A percentile compares a stretch with the other conserved stretches of the same genome.
phyloP scores from a whole-genome alignment of 2,797 vertebrate species.

The Lacerta bilineata region DNA sequence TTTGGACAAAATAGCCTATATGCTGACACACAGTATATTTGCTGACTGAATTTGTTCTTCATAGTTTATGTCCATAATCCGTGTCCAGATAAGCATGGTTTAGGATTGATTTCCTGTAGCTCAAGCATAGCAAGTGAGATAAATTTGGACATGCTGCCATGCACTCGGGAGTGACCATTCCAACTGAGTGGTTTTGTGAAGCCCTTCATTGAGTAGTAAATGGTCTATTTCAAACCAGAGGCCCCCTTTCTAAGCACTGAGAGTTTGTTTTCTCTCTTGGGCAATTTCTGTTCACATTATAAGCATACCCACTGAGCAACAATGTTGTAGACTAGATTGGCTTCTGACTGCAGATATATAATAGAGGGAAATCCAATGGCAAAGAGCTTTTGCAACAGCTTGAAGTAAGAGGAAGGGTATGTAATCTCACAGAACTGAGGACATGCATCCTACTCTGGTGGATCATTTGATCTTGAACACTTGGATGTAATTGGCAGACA shows the following conservation, averaged over 20 bases:
- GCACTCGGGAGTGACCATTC: constrained; percentile 10
- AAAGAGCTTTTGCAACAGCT: constrained; percentile 31
- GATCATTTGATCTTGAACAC: background rate
- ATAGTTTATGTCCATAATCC: constrained; percentile 41
- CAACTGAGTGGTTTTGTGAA: constrained; percentile 41
- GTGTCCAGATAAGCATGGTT: constrained; percentile 2
- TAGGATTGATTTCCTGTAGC: constrained; percentile 49
- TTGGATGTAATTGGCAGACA: constrained; percentile 1
- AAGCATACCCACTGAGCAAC: constrained; percentile 19
- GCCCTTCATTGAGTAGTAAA: constrained; percentile 28
- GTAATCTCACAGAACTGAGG: constrained; percentile 21
- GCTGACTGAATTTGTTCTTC: constrained; percentile 18
- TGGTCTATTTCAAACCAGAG: constrained; percentile 25
- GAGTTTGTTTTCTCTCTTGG: constrained; percentile 17
- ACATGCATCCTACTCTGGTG: constrained; percentile 22
- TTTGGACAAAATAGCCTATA: constrained; percentile 8
- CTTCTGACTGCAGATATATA: constrained; percentile 49
- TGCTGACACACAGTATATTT: constrained; percentile 20
- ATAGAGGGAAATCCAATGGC: constrained; percentile 45
- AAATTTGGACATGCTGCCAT: constrained; percentile 21
- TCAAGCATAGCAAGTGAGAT: background rate
- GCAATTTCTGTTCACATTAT: constrained; percentile 31
- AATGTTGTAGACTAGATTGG: constrained; percentile 17
- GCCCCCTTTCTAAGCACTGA: background rate
- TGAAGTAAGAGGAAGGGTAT: constrained; percentile 19